A percentile compares a stretch with the other conserved stretches of the same genome.
Conservation (phyloP, 1,140 invertebrate species). For the Trachymyrmex cornetzi region DNA sequence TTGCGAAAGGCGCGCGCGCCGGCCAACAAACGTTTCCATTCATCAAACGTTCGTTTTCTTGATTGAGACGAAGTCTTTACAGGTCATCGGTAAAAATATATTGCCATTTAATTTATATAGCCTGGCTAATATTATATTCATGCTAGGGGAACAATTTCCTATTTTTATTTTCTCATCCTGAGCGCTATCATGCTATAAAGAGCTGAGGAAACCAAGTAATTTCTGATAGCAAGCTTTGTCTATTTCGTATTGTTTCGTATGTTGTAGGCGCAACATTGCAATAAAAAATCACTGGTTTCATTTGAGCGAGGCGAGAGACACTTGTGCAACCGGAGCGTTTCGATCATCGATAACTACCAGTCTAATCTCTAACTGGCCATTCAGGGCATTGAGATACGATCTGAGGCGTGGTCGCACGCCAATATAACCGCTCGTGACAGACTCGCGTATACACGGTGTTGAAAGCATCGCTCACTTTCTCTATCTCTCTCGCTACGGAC, state of each 20-base stretch:
- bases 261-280: not conserved
- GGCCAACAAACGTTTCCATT: constrained; percentile 44
- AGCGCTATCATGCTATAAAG: not conserved
- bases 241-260: not conserved
- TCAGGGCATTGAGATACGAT: constrained; percentile 46
- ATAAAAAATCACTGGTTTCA: constrained; percentile 8
- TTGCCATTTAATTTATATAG: constrained; percentile 21
- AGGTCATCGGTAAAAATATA: not conserved
- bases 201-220: not conserved
- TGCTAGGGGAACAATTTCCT: not conserved
- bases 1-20: constrained; percentile 28
- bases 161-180: constrained; percentile 1
- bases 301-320: constrained; percentile 32
- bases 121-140: not conserved
- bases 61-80: not conserved
- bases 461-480: constrained; percentile 31
- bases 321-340: constrained; percentile 45
- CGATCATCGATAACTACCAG: constrained; percentile 60
- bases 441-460: constrained; percentile 33
- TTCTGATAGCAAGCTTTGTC: not conserved
- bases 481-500: not conserved
- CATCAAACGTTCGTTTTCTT: not conserved
- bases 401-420: constrained; percentile 54
- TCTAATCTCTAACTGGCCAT: constrained; percentile 40
- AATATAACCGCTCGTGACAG: constrained; percentile 34